Percentiles rank a stretch among this genome's conserved stretches.
These are phyloP conservation scores for Drosophila littoralis DNA, from an alignment of 1,140 invertebrate species.

Conservation along the genomic window DNA sequence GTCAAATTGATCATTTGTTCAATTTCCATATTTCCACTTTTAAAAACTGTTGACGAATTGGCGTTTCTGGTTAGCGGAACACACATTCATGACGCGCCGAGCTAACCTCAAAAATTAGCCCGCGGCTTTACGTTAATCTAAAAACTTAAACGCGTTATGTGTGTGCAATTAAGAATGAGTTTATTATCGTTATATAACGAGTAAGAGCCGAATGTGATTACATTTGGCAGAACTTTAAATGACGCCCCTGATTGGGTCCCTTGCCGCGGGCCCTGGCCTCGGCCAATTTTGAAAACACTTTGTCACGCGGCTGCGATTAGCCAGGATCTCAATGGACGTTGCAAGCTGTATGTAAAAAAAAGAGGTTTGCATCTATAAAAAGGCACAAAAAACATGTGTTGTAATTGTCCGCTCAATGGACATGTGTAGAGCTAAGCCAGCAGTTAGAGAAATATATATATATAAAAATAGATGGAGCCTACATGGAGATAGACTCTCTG, in stretches of 20 bases:
- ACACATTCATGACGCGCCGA: not conserved
- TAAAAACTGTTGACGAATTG: not conserved
- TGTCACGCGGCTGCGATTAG: slow-evolving; percentile 65
- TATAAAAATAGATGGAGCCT: not conserved
- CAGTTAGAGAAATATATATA: not conserved
- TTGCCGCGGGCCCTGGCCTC: slow-evolving; percentile 8
- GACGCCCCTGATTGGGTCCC: slow-evolving; percentile 19
- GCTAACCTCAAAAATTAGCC: slow-evolving; percentile 39
- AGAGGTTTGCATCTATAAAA: not conserved
- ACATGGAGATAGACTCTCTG: slow-evolving; percentile 39
- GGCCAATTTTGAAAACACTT: slow-evolving; percentile 40
- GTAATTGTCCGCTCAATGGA: slow-evolving; percentile 74
- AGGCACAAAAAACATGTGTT: slow-evolving; percentile 45
- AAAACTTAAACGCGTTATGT: slow-evolving; percentile 54
- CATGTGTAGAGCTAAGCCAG: slow-evolving; percentile 38
- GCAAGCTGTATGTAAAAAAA: slow-evolving; percentile 64
- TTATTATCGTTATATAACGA: slow-evolving; percentile 7
- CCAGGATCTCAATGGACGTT: slow-evolving; percentile 59
- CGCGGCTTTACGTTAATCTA: slow-evolving; percentile 63
- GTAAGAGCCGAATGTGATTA: slow-evolving; percentile 10
- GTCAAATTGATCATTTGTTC: too few species aligned
- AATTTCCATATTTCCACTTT: too few species aligned
- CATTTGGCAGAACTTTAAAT: slow-evolving; percentile 25
- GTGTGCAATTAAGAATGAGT: slow-evolving; percentile 48
- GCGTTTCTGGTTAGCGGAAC: slow-evolving; percentile 23